Evolutionary conservation across 2,888 invertebrate species (phyloP).

Genomic region (Crematogaster levior): DNA sequence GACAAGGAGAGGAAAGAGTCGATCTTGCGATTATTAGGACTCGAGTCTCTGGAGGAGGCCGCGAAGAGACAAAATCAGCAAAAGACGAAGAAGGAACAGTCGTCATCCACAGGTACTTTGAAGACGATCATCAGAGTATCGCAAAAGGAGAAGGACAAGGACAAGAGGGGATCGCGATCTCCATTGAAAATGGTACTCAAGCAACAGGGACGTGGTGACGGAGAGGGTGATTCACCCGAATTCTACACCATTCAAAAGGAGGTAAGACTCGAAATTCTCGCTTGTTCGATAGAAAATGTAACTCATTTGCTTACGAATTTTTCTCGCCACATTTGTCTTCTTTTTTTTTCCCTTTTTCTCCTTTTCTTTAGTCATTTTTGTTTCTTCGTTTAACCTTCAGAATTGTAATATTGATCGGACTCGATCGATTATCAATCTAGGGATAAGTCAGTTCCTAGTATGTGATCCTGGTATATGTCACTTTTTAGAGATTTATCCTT

Average conservation of each 20-base stretch:
- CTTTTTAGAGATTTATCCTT: conserved; percentile 2
- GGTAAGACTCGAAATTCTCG: conserved; percentile 83
- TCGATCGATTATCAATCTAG: conserved; percentile 1
- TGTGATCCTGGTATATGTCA: neutral
- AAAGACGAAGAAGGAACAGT: conserved; percentile 88
- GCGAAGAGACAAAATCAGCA: conserved; percentile 85
- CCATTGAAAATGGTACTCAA: conserved; percentile 93
- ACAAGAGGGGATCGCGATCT: conserved; percentile 89
- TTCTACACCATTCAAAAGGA: conserved; percentile 92
- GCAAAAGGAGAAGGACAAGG: conserved; percentile 85
- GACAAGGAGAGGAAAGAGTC: conserved; percentile 90
- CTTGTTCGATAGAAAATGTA: neutral
- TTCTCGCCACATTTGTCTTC: neutral
- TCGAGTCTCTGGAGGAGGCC: conserved; percentile 91
- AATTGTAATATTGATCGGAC: neutral
- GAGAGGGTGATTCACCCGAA: conserved; percentile 85
- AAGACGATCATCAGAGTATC: conserved; percentile 93
- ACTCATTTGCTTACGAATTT: conserved; percentile 18
- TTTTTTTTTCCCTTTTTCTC: neutral
- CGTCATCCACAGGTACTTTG: conserved; percentile 89
- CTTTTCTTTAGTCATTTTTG: neutral
- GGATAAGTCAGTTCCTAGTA: neutral
- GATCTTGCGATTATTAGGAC: conserved; percentile 91
- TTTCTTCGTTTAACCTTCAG: neutral
- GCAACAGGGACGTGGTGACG: conserved; percentile 87